Evolutionary conservation across 2,888 invertebrate species (phyloP).

Genomic region (Lasioglossum zephyrum): DNA sequence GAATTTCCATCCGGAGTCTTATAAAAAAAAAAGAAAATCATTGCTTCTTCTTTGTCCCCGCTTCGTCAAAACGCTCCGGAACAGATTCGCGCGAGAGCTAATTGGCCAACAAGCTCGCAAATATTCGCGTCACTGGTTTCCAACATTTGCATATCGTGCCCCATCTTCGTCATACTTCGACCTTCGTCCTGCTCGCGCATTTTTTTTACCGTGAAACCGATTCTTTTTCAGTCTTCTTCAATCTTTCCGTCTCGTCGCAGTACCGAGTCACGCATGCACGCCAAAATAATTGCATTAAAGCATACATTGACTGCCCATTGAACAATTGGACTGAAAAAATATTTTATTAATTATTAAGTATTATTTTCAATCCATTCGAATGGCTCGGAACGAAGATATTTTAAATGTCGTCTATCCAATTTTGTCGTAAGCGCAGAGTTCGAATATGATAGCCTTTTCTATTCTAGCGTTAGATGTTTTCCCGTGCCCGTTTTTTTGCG

Average conservation of each 20-base stretch:
- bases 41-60: background rate
- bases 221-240: background rate
- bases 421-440: background rate
- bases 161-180: background rate
- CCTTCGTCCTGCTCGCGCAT: background rate
- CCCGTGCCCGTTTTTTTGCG: background rate
- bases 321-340: no score
- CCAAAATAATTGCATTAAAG: no score
- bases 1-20: slow-evolving; percentile 34
- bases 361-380: no score
- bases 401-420: background rate
- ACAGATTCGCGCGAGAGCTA: background rate
- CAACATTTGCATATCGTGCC: background rate
- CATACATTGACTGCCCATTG: no score
- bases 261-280: no score
- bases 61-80: background rate
- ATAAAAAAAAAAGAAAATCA: background rate
- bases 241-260: background rate
- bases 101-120: background rate
- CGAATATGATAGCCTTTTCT: background rate
- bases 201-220: background rate
- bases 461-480: no score
- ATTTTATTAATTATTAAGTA: no score
- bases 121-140: background rate
- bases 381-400: background rate